Evolutionary conservation across 2,113 vertebrate species (phyloP).

Genomic region (Scopus umbretta): DNA sequence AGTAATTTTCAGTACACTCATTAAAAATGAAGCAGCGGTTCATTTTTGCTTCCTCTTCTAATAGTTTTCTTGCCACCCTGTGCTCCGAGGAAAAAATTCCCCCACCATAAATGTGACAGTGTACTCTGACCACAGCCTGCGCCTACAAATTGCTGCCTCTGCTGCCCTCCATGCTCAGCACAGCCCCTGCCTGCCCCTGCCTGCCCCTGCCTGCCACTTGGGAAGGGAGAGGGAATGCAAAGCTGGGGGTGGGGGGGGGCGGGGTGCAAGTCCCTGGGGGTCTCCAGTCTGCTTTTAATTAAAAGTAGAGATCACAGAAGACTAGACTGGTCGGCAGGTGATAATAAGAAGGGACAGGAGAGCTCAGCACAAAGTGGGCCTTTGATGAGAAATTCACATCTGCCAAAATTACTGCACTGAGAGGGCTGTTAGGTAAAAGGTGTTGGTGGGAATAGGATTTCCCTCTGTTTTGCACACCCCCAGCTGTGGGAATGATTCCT

Average conservation of each 20-base stretch:
- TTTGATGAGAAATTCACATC: background rate
- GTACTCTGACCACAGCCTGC: background rate
- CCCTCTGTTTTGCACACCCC: background rate
- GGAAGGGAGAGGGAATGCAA: background rate
- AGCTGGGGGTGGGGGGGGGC: accelerated
- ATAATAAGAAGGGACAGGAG: background rate
- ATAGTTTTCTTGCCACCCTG: background rate
- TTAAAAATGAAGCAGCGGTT: background rate
- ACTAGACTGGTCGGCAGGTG: background rate
- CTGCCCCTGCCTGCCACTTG: background rate
- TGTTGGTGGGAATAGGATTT: background rate
- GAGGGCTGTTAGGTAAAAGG: background rate
- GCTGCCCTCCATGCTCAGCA: background rate
- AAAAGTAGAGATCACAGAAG: background rate
- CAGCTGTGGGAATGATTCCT: background rate
- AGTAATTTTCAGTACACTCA: background rate
- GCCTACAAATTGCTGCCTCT: background rate
- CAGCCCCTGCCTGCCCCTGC: too few species aligned
- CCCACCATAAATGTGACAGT: accelerated
- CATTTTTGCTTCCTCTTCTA: background rate
- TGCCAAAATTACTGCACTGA: background rate
- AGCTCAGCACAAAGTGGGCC: background rate
- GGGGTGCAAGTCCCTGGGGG: background rate
- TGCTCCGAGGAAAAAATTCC: background rate
- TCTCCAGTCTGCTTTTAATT: background rate